Conservation (phyloP, 2,888 invertebrate species). For the Drosophila anomalipes region DNA sequence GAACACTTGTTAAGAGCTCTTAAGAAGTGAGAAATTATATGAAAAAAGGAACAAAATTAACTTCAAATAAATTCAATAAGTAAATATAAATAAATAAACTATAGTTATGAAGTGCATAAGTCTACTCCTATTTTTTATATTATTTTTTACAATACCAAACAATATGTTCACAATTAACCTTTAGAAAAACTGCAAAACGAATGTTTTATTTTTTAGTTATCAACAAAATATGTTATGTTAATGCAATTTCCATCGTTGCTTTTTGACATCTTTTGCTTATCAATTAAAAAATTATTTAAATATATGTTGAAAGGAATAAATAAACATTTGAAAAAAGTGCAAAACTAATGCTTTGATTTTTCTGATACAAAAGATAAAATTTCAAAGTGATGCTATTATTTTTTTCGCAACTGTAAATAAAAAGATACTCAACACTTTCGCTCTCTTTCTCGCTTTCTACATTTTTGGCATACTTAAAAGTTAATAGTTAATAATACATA, state of each 20-base stretch:
- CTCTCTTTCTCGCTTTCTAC: neutral
- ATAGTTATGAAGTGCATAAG: neutral
- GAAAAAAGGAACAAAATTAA: neutral
- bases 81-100: neutral
- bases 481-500: neutral
- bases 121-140: neutral
- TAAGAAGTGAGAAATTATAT: neutral
- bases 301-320: neutral
- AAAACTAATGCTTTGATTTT: neutral
- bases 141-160: neutral
- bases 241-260: neutral
- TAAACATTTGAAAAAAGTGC: neutral
- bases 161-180: neutral
- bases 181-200: neutral
- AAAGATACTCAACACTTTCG: neutral
- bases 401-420: neutral
- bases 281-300: neutral
- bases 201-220: no score
- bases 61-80: neutral
- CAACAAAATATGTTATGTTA: neutral
- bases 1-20: neutral
- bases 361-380: neutral
- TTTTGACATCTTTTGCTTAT: neutral
- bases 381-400: neutral
- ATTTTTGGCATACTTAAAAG: neutral